Evolutionary conservation across 2,888 invertebrate species (phyloP), one percentile per base, ranked within the genome.

Genomic region (Synergus laeviventris): DNA sequence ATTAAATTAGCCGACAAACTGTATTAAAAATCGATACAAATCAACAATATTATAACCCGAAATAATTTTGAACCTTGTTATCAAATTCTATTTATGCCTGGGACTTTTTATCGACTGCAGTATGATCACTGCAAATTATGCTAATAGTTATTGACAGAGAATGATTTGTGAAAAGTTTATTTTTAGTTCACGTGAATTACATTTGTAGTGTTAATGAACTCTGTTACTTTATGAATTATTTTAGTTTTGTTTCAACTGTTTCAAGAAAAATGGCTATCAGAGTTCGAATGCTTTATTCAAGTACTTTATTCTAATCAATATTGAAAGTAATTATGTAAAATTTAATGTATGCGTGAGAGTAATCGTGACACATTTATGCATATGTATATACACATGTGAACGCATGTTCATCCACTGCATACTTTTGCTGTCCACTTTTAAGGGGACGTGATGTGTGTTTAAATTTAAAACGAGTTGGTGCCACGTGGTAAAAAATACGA

Each of bases 151-250:
- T 36, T 36, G 36, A 21, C 18, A 7, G 16, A 8, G n/a, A 61
- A 38, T n/a, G 14, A 36, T 61, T 61, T 36, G 61, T 61, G 61
- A 16, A n/a, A 61, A 16, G 36, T 61, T n/a, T 77, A 73, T 75
- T 74, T 77, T 49, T 36, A 38, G 73, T 42, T 73, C 36, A 39
- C 62, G 70, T 45, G 24, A 76, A 56, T 42, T 70, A 31, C 7
- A 18, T 54, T 21, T 14, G 38, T 56, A 21, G 56, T n/a, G 56
- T 66, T 61, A 62, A 59, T 75, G 38, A 74, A 18, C 18, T 49
- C 31, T 24, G 54, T 56, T 36, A 73, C 56, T 73, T 36, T 54
- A 11, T 31, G 36, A 31, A 56, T 54, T 54, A 36, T 73, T 31
- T 31, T 31, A 31, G 5, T 5, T 31, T 5, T 31, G 5, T 31